A percentile compares a stretch with the other conserved stretches of the same genome.
Evolutionary conservation across 53 echinoderm and acorn worm genomes (phyloP).

Genomic region (Zoroaster sp.): DNA sequence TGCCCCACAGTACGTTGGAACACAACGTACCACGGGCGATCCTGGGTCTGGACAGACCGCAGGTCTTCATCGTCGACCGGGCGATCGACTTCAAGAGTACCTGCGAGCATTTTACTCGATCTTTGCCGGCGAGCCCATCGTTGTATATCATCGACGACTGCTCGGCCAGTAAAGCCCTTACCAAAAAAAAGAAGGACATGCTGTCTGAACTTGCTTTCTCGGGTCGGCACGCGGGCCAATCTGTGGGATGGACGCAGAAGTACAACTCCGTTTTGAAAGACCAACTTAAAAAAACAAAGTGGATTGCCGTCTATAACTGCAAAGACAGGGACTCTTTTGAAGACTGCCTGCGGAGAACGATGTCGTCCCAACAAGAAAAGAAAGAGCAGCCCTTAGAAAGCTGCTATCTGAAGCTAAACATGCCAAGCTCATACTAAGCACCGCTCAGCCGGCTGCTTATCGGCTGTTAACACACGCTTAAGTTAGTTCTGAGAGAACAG

Average conservation of each 20-base stretch:
- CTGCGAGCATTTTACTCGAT: slow-evolving; percentile 16
- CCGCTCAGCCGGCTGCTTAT: slow-evolving; percentile 31
- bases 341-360: too few relatives aligned
- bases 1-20: too few relatives aligned
- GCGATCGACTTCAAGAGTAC: slow-evolving; percentile 8
- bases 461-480: background rate
- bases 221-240: too few relatives aligned
- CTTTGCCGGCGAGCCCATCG: too few relatives aligned
- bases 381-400: background rate
- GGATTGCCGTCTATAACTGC: slow-evolving; percentile 32
- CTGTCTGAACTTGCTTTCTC: too few relatives aligned
- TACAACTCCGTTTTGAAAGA: too few relatives aligned
- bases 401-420: slow-evolving; percentile 15
- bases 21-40: background rate
- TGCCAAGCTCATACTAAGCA: slow-evolving; percentile 16
- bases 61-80: slow-evolving; percentile 24
- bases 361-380: too few relatives aligned
- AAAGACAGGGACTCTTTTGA: slow-evolving; percentile 28
- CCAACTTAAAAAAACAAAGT: too few relatives aligned
- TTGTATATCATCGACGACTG: too few relatives aligned
- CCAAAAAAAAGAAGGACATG: too few relatives aligned
- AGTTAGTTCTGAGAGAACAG: background rate
- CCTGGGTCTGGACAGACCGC: slow-evolving; percentile 17
- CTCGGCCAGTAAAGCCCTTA: too few relatives aligned
- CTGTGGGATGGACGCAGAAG: too few relatives aligned